Base-by-base conservation (phyloP, 1,140 invertebrate genomes). In the Hyles vespertilio region DNA sequence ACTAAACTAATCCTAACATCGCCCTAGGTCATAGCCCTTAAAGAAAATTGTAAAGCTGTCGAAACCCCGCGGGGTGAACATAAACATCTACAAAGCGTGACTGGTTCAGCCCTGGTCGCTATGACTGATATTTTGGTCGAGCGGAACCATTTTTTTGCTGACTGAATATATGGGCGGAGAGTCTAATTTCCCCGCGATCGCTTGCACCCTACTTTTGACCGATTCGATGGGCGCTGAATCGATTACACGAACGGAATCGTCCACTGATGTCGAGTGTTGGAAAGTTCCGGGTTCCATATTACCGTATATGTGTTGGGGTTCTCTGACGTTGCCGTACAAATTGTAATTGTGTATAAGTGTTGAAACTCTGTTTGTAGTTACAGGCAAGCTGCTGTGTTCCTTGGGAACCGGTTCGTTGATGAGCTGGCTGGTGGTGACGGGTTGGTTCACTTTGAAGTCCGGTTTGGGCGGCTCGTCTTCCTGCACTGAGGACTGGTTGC, bases 261-360 rank as follows among this genome's bases (percentile, higher is more conserved):
- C 85, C 8, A 66, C 72, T 6, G 74, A 79, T 3, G 77, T 74
- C 36, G 76, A 82, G 52, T 67, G 79, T 44, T 79, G 84, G 68
- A 81, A 77, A 3, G 72, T 70, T 0, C 61, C 72, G 2, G 70
- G 79, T 22, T 88, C 84, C 1, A 76, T 74, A 65, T 89, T 89
- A 9, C 86, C 87, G 57, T 90, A 90, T 34, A 89, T 79, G 58
- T 89, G 89, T 49, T 87, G 79, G 0, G 84, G 84, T 12, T 87
- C 85, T 12, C 81, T 77, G 1, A 88, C 81, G 63, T 89, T 89
- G 0, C 87, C 83, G 56, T 90, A 90, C 5, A 89, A 56, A 51
- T 90, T 90, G 60, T 89, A 90, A 47, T 88, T 90, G 55, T 90
- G 88, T 45, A 90, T 89, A 3, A 90, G 70, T 0, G 89, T 80